Percentiles rank a stretch among this genome's conserved stretches.
Conservation (phyloP, 64 coral and sea anemone species). For the Dendrophyllia cribrosa region DNA sequence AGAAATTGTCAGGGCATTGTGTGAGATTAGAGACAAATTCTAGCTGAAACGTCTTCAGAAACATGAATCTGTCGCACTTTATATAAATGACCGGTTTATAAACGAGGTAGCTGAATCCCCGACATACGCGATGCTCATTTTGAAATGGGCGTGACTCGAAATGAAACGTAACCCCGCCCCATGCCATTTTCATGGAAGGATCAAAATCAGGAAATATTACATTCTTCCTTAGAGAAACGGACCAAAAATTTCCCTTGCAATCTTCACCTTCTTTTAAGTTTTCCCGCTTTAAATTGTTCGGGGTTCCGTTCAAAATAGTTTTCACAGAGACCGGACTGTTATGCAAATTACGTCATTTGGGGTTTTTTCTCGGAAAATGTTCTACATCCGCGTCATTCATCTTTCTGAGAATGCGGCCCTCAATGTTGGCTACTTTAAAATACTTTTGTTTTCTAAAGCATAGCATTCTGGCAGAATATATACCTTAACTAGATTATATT, state of each 20-base stretch:
- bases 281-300: not conserved
- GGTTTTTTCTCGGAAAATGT: slow-evolving; percentile 17
- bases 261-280: not conserved
- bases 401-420: not conserved
- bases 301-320: not conserved
- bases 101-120: not conserved
- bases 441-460: not conserved
- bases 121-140: not conserved
- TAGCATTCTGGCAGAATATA: not conserved
- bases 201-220: not conserved
- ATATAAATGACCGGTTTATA: not conserved
- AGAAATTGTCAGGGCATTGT: no score
- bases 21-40: no score
- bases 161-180: not conserved
- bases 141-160: not conserved
- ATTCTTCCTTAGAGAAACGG: not conserved
- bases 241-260: not conserved
- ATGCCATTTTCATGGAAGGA: not conserved
- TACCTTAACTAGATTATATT: not conserved
- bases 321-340: not conserved
- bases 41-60: no score
- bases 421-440: not conserved
- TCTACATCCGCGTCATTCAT: not conserved
- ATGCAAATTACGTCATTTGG: not conserved
- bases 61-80: no score